Percentiles rank a stretch among this genome's conserved stretches.
phyloP scores from a whole-genome alignment of 2,888 invertebrate species.

The Isotomurus palustris region DNA sequence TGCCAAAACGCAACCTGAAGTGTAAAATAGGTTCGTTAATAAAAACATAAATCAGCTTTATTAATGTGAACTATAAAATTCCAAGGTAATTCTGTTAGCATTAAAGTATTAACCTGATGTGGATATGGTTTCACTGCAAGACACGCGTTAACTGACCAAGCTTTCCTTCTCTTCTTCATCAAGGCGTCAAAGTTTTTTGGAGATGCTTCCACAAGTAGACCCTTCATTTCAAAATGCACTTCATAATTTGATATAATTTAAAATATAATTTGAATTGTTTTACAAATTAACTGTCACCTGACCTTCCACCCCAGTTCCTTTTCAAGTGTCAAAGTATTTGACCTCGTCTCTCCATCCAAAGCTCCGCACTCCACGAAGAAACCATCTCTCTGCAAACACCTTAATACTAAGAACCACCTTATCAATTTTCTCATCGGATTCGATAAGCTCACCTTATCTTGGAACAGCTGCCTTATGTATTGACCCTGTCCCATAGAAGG shows the following conservation, averaged over 20 bases:
- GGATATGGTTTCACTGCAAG: constrained; percentile 51
- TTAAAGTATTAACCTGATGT: too few relatives aligned
- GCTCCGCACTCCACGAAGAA: constrained; percentile 48
- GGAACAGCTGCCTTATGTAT: constrained; percentile 40
- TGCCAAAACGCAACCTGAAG: constrained; percentile 11
- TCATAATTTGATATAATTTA: neutral
- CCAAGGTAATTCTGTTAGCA: too few relatives aligned
- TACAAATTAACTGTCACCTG: too few relatives aligned
- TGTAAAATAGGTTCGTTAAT: too few relatives aligned
- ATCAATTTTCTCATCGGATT: neutral
- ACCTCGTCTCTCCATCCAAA: constrained; percentile 50
- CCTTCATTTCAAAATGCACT: too few relatives aligned
- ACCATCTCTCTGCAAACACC: constrained; percentile 31
- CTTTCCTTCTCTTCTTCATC: constrained; percentile 52
- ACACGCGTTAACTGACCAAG: constrained; percentile 54
- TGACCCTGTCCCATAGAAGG: constrained; percentile 47
- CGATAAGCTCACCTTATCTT: constrained; percentile 35
- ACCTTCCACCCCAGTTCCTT: constrained; percentile 48
- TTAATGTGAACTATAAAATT: too few relatives aligned
- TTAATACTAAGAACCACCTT: neutral
- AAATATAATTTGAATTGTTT: neutral
- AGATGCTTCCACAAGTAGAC: constrained; percentile 55
- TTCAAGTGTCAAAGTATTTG: constrained; percentile 51
- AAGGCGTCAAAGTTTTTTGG: constrained; percentile 53
- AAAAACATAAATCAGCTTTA: neutral